Conservation (phyloP, 1,140 invertebrate species). For the Scaptomyza montana region DNA sequence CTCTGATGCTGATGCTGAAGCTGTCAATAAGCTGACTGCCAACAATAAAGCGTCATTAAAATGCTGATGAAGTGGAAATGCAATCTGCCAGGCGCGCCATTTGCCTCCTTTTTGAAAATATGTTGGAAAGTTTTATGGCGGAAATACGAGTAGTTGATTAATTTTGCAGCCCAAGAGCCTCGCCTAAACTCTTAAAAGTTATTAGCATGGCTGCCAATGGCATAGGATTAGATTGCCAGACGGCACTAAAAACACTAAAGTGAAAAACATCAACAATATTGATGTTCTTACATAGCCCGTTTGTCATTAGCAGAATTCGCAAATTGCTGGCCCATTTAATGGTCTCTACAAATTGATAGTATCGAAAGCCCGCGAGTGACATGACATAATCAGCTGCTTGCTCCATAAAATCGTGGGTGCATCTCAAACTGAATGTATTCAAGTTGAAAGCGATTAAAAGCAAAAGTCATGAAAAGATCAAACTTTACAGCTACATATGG, state of each 20-base stretch:
- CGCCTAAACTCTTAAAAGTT: constrained; percentile 37
- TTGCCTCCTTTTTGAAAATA: constrained; percentile 23
- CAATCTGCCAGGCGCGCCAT: constrained; percentile 28
- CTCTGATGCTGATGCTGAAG: constrained; percentile 2
- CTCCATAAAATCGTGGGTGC: constrained; percentile 7
- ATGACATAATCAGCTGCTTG: constrained; percentile 20
- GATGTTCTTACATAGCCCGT: constrained; percentile 43
- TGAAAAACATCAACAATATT: constrained; percentile 10
- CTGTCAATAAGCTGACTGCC: constrained; percentile 36
- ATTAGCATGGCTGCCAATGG: constrained; percentile 20
- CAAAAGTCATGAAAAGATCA: constrained; percentile 1
- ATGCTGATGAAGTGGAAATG: constrained; percentile 72
- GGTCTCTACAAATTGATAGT: constrained; percentile 39
- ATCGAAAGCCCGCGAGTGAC: constrained; percentile 4
- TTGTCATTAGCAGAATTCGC: constrained; percentile 25
- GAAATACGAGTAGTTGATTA: constrained; percentile 60
- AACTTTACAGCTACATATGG: background rate
- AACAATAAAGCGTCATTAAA: constrained; percentile 59
- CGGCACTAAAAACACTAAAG: background rate
- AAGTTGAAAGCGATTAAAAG: constrained; percentile 22
- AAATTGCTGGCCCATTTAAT: constrained; percentile 29
- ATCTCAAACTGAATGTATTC: too few relatives aligned
- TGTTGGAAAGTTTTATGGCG: constrained; percentile 52
- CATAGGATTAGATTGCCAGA: constrained; percentile 23
- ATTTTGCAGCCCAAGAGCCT: constrained; percentile 31